Conservation (phyloP, 2,888 invertebrate genomes). For the Hemistola chrysoprasaria region DNA sequence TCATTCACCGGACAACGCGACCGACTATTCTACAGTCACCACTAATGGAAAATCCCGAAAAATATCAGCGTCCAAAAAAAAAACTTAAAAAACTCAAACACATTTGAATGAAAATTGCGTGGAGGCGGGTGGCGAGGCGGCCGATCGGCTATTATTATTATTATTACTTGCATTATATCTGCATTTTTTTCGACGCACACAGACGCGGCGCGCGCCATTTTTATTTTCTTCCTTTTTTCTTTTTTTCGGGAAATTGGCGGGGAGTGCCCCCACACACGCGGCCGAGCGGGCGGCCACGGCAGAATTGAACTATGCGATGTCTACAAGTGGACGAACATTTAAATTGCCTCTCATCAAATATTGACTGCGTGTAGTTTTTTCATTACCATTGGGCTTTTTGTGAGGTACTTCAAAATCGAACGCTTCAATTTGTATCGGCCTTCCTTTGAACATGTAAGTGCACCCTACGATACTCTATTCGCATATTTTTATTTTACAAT, state of each 20-base stretch:
- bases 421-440: constrained; percentile 60
- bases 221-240: constrained; percentile 72
- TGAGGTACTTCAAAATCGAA: constrained; percentile 49
- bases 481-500: constrained; percentile 18
- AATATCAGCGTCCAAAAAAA: constrained; percentile 67
- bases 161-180: constrained; percentile 81
- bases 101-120: constrained; percentile 81
- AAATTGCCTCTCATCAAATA: constrained; percentile 82
- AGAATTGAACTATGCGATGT: constrained; percentile 76
- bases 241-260: constrained; percentile 70
- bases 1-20: constrained; percentile 53
- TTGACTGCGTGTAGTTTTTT: constrained; percentile 80
- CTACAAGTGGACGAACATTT: constrained; percentile 81
- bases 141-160: constrained; percentile 80
- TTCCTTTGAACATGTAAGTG: constrained; percentile 48
- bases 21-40: constrained; percentile 62
- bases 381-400: constrained; percentile 74
- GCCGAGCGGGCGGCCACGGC: constrained; percentile 32
- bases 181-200: constrained; percentile 78
- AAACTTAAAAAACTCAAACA: constrained; percentile 70
- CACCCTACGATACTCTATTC: not conserved
- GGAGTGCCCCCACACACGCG: constrained; percentile 55
- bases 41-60: constrained; percentile 79
- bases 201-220: constrained; percentile 66
- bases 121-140: constrained; percentile 60